Conservation (phyloP, 1,140 invertebrate species). For the Archivesica marissinica region DNA sequence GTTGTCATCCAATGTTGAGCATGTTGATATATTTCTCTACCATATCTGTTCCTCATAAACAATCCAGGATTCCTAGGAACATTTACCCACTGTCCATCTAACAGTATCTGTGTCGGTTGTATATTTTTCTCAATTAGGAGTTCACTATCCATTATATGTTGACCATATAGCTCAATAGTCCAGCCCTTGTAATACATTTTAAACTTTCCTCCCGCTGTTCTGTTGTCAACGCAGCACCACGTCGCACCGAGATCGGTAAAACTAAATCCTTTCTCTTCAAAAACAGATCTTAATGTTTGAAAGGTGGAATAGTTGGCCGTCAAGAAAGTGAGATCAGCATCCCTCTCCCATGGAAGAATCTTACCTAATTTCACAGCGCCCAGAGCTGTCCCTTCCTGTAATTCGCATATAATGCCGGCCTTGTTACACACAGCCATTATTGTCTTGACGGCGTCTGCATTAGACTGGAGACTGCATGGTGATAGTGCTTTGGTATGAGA, state of each 20-base stretch:
- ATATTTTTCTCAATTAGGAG: constrained; percentile 23
- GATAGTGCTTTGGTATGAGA: not conserved
- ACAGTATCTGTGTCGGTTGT: constrained; percentile 70
- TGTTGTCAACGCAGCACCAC: constrained; percentile 66
- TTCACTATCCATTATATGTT: constrained; percentile 68
- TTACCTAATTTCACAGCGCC: constrained; percentile 77
- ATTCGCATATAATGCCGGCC: constrained; percentile 68
- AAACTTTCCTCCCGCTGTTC: constrained; percentile 61
- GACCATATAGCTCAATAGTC: constrained; percentile 67
- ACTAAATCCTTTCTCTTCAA: constrained; percentile 63
- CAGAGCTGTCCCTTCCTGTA: constrained; percentile 74
- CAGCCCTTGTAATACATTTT: constrained; percentile 45
- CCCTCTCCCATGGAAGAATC: constrained; percentile 77
- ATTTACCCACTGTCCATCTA: constrained; percentile 75
- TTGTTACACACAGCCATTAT: constrained; percentile 63
- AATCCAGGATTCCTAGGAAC: constrained; percentile 77
- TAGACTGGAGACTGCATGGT: constrained; percentile 54
- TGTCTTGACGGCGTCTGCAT: constrained; percentile 52
- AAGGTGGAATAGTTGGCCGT: constrained; percentile 62
- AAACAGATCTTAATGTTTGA: constrained; percentile 27
- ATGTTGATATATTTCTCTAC: constrained; percentile 74
- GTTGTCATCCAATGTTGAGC: constrained; percentile 66
- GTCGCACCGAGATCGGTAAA: constrained; percentile 51
- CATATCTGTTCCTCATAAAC: constrained; percentile 78
- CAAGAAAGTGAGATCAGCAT: constrained; percentile 73